Conservation (phyloP, 53 echinoderm and acorn worm genomes). For the Actinopyga echinites region DNA sequence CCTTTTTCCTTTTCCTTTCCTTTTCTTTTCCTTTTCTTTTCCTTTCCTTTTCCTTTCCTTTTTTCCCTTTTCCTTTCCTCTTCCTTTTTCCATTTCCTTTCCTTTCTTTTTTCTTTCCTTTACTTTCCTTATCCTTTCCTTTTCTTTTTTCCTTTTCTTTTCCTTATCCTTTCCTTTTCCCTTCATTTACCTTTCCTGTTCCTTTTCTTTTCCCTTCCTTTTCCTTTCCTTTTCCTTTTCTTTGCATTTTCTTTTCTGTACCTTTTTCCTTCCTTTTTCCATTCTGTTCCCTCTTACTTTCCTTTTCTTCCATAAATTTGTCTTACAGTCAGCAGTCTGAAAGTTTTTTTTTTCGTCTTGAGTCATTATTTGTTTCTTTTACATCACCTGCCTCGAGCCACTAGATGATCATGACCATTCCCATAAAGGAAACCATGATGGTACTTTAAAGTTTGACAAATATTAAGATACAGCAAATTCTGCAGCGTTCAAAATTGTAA, state of each 20-base stretch:
- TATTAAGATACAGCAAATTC: no score
- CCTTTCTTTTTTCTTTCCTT: background rate
- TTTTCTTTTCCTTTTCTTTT: background rate
- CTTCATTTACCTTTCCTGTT: background rate
- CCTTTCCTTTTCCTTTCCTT: constrained; percentile 5
- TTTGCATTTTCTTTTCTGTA: background rate
- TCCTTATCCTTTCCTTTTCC: background rate
- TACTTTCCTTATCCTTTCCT: background rate
- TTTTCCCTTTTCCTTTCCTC: background rate
- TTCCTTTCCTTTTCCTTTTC: background rate
- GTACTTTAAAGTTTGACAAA: background rate
- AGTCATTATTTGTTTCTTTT: no score
- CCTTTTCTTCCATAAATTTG: background rate
- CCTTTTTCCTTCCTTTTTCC: background rate
- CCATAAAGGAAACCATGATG: no score
- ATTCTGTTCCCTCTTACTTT: background rate
- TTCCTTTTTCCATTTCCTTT: background rate
- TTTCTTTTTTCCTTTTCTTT: background rate
- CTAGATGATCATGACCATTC: no score
- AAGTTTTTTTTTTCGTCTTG: no score
- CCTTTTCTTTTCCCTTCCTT: background rate
- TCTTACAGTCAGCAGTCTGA: no score
- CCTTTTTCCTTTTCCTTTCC: background rate
- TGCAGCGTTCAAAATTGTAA: no score
- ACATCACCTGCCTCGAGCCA: no score